Conservation (phyloP, 2,888 invertebrate genomes). For the Lissonota sp. region DNA sequence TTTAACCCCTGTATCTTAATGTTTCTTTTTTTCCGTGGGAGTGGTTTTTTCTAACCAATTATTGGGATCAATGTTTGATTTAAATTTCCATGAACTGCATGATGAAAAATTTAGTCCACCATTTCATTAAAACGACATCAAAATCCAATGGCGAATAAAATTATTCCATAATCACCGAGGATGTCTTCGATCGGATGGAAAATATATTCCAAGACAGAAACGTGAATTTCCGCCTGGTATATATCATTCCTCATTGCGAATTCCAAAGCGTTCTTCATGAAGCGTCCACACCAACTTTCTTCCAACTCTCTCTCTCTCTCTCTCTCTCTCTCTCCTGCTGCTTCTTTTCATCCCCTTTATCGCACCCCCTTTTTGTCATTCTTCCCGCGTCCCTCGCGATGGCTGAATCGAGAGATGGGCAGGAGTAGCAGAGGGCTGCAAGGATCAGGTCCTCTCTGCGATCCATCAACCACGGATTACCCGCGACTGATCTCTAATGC, state of each 20-base stretch:
- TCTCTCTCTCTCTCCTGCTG: slow-evolving; percentile 1
- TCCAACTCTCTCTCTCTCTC: slow-evolving; percentile 29
- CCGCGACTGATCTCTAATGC: slow-evolving; percentile 73
- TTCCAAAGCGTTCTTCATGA: slow-evolving; percentile 43
- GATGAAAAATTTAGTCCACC: no score
- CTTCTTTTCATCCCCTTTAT: no score
- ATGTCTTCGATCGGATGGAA: neutral
- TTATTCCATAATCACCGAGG: neutral
- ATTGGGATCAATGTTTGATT: no score
- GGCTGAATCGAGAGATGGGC: slow-evolving; percentile 13
- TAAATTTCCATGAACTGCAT: no score
- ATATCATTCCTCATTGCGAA: slow-evolving; percentile 58
- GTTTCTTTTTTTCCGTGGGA: no score
- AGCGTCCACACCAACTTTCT: slow-evolving; percentile 51
- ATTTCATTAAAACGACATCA: no score
- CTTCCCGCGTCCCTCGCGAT: neutral
- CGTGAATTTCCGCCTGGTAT: slow-evolving; percentile 13
- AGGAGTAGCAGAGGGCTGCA: slow-evolving; percentile 21
- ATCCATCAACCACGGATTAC: slow-evolving; percentile 75
- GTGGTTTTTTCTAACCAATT: no score
- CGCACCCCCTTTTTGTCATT: no score
- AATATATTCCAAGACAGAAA: neutral
- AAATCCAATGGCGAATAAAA: slow-evolving; percentile 41
- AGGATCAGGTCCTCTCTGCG: slow-evolving; percentile 61
- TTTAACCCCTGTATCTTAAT: no score